Conservation (phyloP, 2,797 vertebrate genomes). For the Selene dorsalis region DNA sequence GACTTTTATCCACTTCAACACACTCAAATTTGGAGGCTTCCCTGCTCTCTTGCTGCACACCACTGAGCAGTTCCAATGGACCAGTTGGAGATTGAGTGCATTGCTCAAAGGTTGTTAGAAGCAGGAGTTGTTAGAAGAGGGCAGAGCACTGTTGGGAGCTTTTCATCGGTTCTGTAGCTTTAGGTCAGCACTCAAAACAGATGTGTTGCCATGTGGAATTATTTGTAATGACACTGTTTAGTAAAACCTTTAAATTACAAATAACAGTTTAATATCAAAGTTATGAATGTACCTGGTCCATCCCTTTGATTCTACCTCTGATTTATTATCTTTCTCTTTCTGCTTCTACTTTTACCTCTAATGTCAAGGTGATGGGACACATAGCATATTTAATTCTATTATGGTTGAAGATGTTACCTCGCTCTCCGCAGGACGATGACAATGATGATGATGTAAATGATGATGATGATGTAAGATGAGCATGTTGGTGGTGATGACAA, state of each 20-base stretch:
- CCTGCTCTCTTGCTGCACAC: not conserved
- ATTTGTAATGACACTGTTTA: constrained; percentile 13
- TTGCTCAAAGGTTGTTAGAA: constrained; percentile 14
- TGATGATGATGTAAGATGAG: constrained; percentile 52
- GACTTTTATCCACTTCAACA: constrained; percentile 2
- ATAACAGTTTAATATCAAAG: constrained; percentile 4
- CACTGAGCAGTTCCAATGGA: not conserved
- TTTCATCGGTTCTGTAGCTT: not conserved
- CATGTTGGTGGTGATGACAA: constrained; percentile 60
- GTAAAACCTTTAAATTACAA: constrained; percentile 9
- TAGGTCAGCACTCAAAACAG: not conserved
- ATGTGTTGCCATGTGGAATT: constrained; percentile 3
- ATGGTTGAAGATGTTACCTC: constrained; percentile 68
- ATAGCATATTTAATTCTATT: not conserved
- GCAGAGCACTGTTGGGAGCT: not conserved
- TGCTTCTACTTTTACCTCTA: constrained; percentile 8
- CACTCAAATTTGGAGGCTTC: constrained; percentile 1
- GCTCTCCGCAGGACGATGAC: constrained; percentile 35
- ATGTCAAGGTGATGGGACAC: not conserved
- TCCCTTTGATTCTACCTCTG: not conserved
- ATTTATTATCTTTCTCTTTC: constrained; percentile 1
- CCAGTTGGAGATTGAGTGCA: not conserved
- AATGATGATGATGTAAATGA: constrained; percentile 46
- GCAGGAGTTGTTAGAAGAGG: constrained; percentile 14
- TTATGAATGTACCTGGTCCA: not conserved